These are phyloP conservation scores for Ornithorhynchus anatinus DNA, from an alignment of 2,113 vertebrate genomes.

Conservation along the genomic window DNA sequence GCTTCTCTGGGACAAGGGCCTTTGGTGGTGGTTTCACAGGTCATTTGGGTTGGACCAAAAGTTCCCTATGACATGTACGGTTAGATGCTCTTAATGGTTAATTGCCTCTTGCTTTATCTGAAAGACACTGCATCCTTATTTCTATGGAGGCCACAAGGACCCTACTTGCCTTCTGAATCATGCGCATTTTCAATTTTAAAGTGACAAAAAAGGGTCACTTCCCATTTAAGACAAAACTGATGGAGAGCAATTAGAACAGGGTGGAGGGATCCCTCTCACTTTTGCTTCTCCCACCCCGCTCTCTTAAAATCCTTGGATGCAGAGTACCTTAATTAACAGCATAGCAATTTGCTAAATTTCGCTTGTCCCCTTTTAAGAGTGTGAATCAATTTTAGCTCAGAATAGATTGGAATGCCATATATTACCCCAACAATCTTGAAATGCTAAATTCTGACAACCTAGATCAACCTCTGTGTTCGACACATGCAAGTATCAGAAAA, in stretches of 20 bases:
- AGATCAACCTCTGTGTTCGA: constrained; percentile 29
- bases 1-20: too few species aligned
- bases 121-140: too few species aligned
- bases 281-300: background rate
- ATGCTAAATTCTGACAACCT: constrained; percentile 46
- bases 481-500: constrained; percentile 28
- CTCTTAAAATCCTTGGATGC: constrained; percentile 29
- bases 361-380: constrained; percentile 55
- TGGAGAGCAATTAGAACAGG: accelerated
- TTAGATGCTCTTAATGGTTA: too few species aligned
- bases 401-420: constrained; percentile 49
- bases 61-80: too few species aligned
- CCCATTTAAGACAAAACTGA: background rate
- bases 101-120: constrained; percentile 26
- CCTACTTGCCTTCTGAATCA: constrained; percentile 17
- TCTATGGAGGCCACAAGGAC: too few species aligned
- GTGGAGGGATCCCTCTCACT: background rate
- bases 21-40: too few species aligned
- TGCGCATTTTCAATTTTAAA: too few species aligned
- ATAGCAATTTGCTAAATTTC: constrained; percentile 60
- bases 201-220: too few species aligned
- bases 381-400: constrained; percentile 59
- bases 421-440: constrained; percentile 50
- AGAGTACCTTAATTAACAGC: constrained; percentile 49
- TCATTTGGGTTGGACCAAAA: too few species aligned